Percentiles rank a stretch among this genome's conserved stretches.
These are phyloP conservation scores for Oscarella lobularis DNA, from an alignment of 37 sponge, comb jelly and placozoan genomes.

Conservation along the genomic window DNA sequence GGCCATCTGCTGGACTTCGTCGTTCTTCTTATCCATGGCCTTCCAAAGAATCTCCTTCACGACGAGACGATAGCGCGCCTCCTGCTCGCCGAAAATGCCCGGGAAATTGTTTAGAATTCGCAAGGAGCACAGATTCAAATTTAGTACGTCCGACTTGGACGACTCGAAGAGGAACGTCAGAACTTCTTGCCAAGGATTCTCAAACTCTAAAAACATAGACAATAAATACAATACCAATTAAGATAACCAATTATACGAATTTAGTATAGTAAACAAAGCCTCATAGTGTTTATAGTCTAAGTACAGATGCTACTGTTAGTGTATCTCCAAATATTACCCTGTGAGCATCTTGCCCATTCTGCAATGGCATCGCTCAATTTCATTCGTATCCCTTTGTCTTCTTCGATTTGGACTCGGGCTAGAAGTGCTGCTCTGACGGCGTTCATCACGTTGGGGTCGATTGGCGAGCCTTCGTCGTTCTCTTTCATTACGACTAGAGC, in stretches of 20 bases:
- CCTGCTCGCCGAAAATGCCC: constrained; percentile 75
- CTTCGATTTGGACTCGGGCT: constrained; percentile 37
- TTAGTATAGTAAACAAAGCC: neutral
- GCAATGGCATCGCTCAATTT: constrained; percentile 92
- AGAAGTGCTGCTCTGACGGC: constrained; percentile 50
- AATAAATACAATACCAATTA: neutral
- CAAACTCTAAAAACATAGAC: neutral
- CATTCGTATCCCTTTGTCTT: constrained; percentile 24
- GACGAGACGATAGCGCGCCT: constrained; percentile 44
- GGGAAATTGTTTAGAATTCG: constrained; percentile 84
- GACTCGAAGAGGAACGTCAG: constrained; percentile 85
- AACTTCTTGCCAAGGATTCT: constrained; percentile 81
- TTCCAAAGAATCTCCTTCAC: constrained; percentile 67
- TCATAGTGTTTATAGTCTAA: no score
- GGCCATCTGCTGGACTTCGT: constrained; percentile 18
- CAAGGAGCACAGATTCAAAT: constrained; percentile 71
- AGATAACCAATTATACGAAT: neutral
- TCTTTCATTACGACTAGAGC: neutral
- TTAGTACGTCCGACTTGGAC: constrained; percentile 35
- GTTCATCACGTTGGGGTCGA: constrained; percentile 3
- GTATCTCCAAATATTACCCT: no score
- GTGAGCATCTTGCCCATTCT: constrained; percentile 76
- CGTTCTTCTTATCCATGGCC: constrained; percentile 38
- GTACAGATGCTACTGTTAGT: no score
- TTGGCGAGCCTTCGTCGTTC: constrained; percentile 1